Base-by-base conservation (phyloP, 1,140 invertebrate species). In the Himalopsyche phryganea region DNA sequence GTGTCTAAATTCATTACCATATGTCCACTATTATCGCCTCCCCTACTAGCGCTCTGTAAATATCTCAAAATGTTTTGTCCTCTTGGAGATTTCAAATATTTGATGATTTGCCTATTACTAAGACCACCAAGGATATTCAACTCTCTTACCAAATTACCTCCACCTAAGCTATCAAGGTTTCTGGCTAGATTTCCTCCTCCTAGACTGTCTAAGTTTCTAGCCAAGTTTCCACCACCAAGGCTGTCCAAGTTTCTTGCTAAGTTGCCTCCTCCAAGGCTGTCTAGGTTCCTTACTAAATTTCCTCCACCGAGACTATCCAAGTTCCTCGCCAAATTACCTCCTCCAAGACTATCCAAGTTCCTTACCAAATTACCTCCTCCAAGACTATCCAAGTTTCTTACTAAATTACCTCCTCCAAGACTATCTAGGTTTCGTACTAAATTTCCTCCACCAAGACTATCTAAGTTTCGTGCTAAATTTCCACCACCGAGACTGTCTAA, bases 1-100 rank as follows among this genome's bases (percentile, higher is more conserved):
- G 78, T 75, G 14, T 76, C 58, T 36, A 68, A 58, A 61, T 75
- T 76, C 66, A 20, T 77, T 6, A 80, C 67, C 14, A 77, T 59
- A 60, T 76, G 75, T 6, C 66, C 71, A 35, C 74, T 73, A 0
- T 75, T 69, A 9, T 76, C 66, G 54, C 69, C 67, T 10, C 67
- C 70, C n/a, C 74, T 74, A 2, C 75, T 75, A 15, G 75, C 65
- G 1, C 72, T 70, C 57, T 77, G 74, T 10, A 76, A 58, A n/a
- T 60, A 61, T 49, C 69, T 48, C 4, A 79, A 66, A 17, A 77
- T 59, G 60, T 76, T 75, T 3, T 66, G 70, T 32, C 74, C 77
- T 19, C 75, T 76, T 44, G 80, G 69, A 14, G 68, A 61, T 53
- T 80, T 72, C n/a, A 75, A 60, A 51, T 73, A 65, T 28, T 68